Conservation (phyloP, 2,113 vertebrate species). For the Bombycilla garrulus region DNA sequence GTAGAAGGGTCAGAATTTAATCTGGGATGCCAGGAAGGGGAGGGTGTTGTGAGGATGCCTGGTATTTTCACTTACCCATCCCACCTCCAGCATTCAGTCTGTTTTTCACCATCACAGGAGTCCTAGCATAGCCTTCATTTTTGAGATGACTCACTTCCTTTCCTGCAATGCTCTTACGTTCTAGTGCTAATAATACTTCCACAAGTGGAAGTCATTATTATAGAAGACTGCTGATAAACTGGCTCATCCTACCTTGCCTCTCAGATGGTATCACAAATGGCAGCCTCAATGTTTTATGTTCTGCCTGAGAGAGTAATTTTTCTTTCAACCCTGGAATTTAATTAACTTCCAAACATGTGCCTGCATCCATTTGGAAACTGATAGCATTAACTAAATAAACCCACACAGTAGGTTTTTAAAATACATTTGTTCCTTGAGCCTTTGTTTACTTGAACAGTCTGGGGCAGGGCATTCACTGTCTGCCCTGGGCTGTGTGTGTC, state of each 20-base stretch:
- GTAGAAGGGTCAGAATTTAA: background rate
- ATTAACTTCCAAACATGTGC: background rate
- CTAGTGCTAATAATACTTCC: conserved; percentile 8
- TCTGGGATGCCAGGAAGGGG: background rate
- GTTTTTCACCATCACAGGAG: background rate
- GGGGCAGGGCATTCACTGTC: background rate
- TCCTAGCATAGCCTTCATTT: background rate
- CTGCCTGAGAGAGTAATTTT: background rate
- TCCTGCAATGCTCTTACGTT: background rate
- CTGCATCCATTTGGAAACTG: background rate
- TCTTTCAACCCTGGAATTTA: background rate
- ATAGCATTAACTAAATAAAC: background rate
- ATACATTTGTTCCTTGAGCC: background rate
- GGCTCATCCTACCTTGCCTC: background rate
- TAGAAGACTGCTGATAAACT: conserved; percentile 17
- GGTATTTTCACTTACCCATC: background rate
- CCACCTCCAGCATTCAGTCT: background rate
- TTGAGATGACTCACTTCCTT: conserved; percentile 37
- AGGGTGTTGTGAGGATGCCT: background rate
- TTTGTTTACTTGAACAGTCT: background rate
- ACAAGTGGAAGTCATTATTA: conserved; percentile 36
- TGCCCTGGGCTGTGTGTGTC: background rate
- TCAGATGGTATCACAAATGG: background rate
- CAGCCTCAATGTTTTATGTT: background rate
- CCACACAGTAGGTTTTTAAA: background rate